A percentile compares a stretch with the other conserved stretches of the same genome.
phyloP scores from a whole-genome alignment of 2,797 vertebrate genomes.

The Premnoplex brunnescens region DNA sequence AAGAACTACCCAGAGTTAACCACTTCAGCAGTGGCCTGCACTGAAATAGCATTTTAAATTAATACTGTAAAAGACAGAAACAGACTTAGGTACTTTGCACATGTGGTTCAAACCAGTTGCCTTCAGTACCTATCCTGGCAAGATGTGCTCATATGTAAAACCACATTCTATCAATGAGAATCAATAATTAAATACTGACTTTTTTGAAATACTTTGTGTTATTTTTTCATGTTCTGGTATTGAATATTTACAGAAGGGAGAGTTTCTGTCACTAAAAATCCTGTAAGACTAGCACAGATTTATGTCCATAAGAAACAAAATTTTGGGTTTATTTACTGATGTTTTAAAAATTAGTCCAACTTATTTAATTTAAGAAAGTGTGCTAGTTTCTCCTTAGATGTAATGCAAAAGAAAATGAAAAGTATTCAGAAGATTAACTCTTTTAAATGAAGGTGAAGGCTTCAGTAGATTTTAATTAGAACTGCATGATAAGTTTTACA shows the following conservation, averaged over 20 bases:
- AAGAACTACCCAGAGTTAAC: background rate
- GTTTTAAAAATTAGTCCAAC: background rate
- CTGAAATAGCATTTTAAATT: background rate
- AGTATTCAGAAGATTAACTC: constrained; percentile 19
- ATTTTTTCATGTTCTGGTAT: background rate
- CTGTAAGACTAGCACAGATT: background rate
- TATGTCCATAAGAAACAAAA: background rate
- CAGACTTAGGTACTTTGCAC: background rate
- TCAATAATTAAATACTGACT: background rate
- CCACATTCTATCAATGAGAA: background rate
- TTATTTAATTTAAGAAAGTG: background rate
- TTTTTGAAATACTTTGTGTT: background rate
- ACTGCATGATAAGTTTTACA: constrained; percentile 40
- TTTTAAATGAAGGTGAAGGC: constrained; percentile 50
- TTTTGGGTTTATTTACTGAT: background rate
- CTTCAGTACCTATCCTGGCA: background rate
- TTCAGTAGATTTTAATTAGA: constrained; percentile 71
- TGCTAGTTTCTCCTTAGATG: background rate
- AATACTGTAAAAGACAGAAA: background rate
- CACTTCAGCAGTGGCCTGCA: background rate
- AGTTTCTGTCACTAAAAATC: background rate
- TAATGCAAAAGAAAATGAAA: constrained; percentile 3
- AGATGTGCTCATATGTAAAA: background rate
- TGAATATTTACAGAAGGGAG: background rate
- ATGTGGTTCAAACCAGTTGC: background rate